These are phyloP conservation scores for Gymnopithys bicolor DNA, from an alignment of 2,797 vertebrate species.

Conservation along the genomic window DNA sequence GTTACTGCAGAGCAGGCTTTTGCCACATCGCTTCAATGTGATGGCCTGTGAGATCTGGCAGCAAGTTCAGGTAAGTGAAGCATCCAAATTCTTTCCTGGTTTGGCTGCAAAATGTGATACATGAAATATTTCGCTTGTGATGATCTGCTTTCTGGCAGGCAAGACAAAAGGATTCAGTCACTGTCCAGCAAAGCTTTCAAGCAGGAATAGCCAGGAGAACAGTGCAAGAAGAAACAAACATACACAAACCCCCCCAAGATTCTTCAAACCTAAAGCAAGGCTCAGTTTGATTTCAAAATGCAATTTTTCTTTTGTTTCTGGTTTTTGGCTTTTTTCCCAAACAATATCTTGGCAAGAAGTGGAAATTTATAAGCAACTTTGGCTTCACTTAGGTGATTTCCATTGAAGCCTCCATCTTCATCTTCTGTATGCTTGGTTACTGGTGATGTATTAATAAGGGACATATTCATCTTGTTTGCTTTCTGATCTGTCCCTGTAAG, in stretches of 20 bases:
- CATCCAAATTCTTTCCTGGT: conserved; percentile 24
- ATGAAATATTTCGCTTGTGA: not conserved
- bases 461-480: not conserved
- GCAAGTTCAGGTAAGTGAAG: not conserved
- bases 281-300: not conserved
- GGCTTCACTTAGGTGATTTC: not conserved
- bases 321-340: not conserved
- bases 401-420: not conserved
- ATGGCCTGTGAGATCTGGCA: not conserved
- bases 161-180: not conserved
- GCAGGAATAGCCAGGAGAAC: conserved; percentile 4
- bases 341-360: not conserved
- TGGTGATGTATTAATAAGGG: not conserved
- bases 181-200: conserved; percentile 28
- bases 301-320: not conserved
- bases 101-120: not conserved
- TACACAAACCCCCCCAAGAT: not conserved
- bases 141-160: conserved; percentile 45
- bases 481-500: not conserved
- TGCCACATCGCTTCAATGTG: not conserved
- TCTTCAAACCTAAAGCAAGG: not conserved
- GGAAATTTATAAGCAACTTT: not conserved
- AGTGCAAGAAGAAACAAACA: not conserved
- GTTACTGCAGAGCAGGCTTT: not conserved
- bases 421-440: not conserved